Evolutionary conservation across 2,888 invertebrate species (phyloP).

Genomic region (Branchinecta sandiegonensis): DNA sequence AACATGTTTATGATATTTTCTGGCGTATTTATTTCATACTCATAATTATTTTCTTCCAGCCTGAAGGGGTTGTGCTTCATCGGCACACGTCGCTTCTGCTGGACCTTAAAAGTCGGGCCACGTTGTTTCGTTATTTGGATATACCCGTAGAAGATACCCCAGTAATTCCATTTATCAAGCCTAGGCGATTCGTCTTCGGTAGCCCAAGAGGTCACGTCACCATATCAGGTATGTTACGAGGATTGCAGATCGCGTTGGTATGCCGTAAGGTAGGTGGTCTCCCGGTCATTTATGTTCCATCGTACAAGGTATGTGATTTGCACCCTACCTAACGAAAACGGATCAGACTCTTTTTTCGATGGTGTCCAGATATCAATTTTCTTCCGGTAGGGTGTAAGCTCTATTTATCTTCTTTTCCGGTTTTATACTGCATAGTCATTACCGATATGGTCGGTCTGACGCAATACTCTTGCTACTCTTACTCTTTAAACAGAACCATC

Average conservation of each 20-base stretch:
- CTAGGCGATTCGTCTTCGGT: conserved; percentile 41
- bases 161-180: conserved; percentile 38
- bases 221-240: conserved; percentile 37
- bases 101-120: conserved; percentile 40
- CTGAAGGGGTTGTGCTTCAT: conserved; percentile 41
- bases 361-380: too few relatives aligned
- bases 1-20: too few relatives aligned
- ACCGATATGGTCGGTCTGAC: too few relatives aligned
- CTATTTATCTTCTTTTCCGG: too few relatives aligned
- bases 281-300: neutral
- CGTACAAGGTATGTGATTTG: neutral
- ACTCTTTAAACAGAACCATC: too few relatives aligned
- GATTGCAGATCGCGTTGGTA: too few relatives aligned
- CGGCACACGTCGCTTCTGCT: conserved; percentile 42
- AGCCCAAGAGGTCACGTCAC: conserved; percentile 38
- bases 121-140: conserved; percentile 39
- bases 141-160: conserved; percentile 41
- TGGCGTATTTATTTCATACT: too few relatives aligned
- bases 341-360: too few relatives aligned
- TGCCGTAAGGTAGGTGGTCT: neutral
- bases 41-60: conserved; percentile 28
- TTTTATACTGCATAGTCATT: too few relatives aligned
- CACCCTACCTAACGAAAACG: too few relatives aligned
- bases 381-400: too few relatives aligned
- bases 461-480: too few relatives aligned